Conservation (phyloP, 1,140 invertebrate species). For the Zelostemma sp. region DNA sequence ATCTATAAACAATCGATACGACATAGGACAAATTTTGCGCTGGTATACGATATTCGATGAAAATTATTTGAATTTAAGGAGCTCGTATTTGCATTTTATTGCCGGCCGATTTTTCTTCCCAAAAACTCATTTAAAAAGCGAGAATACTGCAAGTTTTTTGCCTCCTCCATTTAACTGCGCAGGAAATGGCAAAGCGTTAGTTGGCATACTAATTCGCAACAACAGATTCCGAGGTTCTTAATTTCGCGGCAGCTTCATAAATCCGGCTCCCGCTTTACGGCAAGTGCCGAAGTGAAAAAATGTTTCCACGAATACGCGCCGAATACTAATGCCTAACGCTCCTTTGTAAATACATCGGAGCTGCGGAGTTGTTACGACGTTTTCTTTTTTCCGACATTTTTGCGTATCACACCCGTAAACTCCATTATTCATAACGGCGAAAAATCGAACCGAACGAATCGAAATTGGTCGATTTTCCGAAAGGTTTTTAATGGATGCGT, state of each 20-base stretch:
- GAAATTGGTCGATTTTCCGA: neutral
- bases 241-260: constrained; percentile 63
- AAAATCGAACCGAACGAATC: neutral
- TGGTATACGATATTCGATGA: neutral
- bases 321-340: constrained; percentile 55
- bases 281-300: constrained; percentile 57
- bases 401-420: constrained; percentile 27
- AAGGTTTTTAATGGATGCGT: neutral
- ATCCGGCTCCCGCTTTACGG: constrained; percentile 47
- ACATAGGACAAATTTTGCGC: neutral
- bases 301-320: constrained; percentile 40
- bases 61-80: neutral
- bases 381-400: constrained; percentile 13
- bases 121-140: constrained; percentile 47
- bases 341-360: constrained; percentile 36
- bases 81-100: constrained; percentile 46
- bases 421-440: constrained; percentile 22
- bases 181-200: constrained; percentile 53
- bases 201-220: constrained; percentile 66
- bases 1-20: constrained; percentile 1
- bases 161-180: constrained; percentile 25
- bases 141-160: constrained; percentile 31
- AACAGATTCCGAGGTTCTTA: constrained; percentile 66
- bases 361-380: constrained; percentile 11
- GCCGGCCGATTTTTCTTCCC: constrained; percentile 46